phyloP scores from a whole-genome alignment of 2,888 invertebrate genomes.

The Apamea monoglypha region DNA sequence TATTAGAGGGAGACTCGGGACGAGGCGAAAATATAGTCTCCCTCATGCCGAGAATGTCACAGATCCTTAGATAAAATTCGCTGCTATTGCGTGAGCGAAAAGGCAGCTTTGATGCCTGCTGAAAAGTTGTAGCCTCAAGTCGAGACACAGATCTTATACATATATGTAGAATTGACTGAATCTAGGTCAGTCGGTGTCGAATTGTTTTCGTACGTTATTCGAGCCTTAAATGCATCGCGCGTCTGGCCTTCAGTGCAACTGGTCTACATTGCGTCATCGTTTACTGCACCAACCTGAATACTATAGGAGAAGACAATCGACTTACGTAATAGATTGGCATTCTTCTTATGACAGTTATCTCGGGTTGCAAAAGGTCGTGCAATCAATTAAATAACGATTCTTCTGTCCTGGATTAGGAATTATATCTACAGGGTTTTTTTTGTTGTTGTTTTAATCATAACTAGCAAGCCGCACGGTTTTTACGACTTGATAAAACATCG shows the following conservation, averaged over 20 bases:
- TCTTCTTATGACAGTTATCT: neutral
- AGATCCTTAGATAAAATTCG: neutral
- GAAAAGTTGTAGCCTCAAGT: neutral
- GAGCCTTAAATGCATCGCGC: conserved; percentile 24
- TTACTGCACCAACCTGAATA: conserved; percentile 19
- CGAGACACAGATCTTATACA: neutral
- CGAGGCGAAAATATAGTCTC: neutral
- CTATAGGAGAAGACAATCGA: neutral
- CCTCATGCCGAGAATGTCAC: no score
- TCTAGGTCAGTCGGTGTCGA: neutral
- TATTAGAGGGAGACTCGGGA: neutral
- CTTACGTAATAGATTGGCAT: neutral
- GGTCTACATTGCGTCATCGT: conserved; percentile 18
- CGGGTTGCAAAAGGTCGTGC: conserved; percentile 3
- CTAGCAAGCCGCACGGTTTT: neutral
- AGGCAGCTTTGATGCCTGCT: neutral
- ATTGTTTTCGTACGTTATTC: conserved; percentile 16
- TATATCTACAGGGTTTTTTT: no score
- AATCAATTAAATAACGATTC: neutral
- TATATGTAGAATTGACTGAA: neutral
- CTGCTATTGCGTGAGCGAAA: neutral
- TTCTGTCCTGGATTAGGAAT: neutral
- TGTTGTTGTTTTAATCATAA: neutral
- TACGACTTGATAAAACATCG: neutral
- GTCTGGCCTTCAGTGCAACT: conserved; percentile 23